Conservation (phyloP, 2,888 invertebrate species). For the Phalera bucephala region DNA sequence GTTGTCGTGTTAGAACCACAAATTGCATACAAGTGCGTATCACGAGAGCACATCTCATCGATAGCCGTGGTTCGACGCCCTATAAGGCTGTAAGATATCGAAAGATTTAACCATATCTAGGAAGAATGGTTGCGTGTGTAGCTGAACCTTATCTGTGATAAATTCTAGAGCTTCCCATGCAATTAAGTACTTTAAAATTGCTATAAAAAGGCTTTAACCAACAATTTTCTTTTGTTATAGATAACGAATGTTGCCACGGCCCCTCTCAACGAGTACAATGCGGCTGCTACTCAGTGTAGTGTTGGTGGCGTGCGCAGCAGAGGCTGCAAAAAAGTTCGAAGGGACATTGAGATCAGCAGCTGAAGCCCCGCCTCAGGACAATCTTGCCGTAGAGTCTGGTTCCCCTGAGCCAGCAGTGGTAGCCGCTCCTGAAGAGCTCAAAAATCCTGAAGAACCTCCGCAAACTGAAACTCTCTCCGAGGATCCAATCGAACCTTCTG, state of each 20-base stretch:
- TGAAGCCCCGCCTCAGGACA: constrained; percentile 77
- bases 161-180: constrained; percentile 55
- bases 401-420: constrained; percentile 72
- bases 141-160: constrained; percentile 43
- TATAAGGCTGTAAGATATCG: constrained; percentile 40
- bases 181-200: constrained; percentile 50
- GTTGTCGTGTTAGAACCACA: constrained; percentile 32
- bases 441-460: constrained; percentile 67
- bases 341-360: constrained; percentile 73
- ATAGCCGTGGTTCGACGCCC: constrained; percentile 33
- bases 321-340: constrained; percentile 76
- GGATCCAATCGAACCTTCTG: constrained; percentile 42
- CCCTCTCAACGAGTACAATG: constrained; percentile 65
- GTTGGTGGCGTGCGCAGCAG: constrained; percentile 69
- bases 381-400: constrained; percentile 70
- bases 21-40: constrained; percentile 33
- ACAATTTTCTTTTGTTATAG: constrained; percentile 72
- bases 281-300: constrained; percentile 72
- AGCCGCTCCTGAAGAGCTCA: constrained; percentile 70
- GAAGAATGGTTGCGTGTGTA: constrained; percentile 49
- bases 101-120: constrained; percentile 40
- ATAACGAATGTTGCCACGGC: constrained; percentile 75
- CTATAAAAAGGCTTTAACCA: constrained; percentile 49
- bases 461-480: constrained; percentile 43
- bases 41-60: constrained; percentile 36